Percentiles rank a stretch among this genome's conserved stretches.
These are phyloP conservation scores for Megaptera novaeangliae DNA, from an alignment of 2,113 vertebrate genomes.

Conservation along the genomic window DNA sequence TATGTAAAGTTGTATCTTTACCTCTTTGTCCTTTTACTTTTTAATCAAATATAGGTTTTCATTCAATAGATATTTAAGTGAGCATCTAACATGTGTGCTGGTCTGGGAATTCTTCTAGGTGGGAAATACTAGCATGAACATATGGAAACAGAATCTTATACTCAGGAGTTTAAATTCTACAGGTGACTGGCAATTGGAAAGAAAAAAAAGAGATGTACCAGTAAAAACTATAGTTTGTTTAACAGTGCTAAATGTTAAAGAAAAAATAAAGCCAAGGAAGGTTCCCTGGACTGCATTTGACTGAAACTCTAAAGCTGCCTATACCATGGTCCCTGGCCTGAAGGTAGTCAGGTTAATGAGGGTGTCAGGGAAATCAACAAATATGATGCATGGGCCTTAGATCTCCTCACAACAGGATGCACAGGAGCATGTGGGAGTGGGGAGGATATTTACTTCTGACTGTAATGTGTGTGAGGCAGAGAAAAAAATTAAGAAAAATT, in stretches of 20 bases:
- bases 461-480: not conserved
- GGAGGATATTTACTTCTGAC: not conserved
- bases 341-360: not conserved
- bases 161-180: not conserved
- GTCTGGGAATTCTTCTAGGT: not conserved
- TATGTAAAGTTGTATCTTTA: not conserved
- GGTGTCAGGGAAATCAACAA: not conserved
- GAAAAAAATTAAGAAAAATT: not conserved
- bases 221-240: not conserved
- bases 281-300: not conserved
- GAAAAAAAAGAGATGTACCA: not conserved
- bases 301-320: not conserved
- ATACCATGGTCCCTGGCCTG: accelerated
- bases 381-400: not conserved
- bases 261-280: not conserved
- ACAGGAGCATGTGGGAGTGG: accelerated
- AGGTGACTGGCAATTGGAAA: not conserved
- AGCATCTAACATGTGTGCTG: not conserved
- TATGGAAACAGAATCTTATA: not conserved
- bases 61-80: not conserved
- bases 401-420: not conserved
- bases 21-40: not conserved
- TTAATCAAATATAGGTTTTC: not conserved
- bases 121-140: not conserved
- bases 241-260: not conserved